phyloP scores from a whole-genome alignment of 2,113 vertebrate species.

The Odontophorus gujanensis region DNA sequence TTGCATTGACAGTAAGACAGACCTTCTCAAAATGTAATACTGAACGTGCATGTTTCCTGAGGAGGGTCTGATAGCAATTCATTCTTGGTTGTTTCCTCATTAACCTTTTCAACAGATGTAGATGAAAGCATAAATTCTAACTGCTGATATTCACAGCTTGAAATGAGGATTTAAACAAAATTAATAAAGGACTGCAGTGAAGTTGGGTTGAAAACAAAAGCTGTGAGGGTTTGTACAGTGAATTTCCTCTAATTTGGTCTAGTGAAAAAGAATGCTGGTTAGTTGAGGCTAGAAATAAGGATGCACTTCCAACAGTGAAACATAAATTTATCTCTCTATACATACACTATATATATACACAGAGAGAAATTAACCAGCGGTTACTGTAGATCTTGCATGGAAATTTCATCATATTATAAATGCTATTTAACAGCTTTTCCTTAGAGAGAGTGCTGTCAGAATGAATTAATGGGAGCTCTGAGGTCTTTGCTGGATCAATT shows the following conservation, averaged over 20 bases:
- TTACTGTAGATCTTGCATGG: not conserved
- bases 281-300: not conserved
- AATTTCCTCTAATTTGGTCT: not conserved
- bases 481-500: not conserved
- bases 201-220: not conserved
- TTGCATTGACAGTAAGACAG: not conserved
- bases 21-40: not conserved
- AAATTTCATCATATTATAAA: not conserved
- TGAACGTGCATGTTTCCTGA: not conserved
- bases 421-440: not conserved
- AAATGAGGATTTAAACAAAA: not conserved
- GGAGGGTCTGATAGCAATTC: not conserved
- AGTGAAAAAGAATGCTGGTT: not conserved
- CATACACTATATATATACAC: not conserved
- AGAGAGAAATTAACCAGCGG: not conserved
- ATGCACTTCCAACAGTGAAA: not conserved
- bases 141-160: not conserved
- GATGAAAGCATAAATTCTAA: constrained; percentile 16
- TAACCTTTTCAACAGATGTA: not conserved
- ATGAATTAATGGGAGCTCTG: not conserved
- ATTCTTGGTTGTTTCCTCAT: not conserved
- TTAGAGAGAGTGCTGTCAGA: not conserved
- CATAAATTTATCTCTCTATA: not conserved
- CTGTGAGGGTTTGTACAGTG: not conserved
- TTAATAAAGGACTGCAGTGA: not conserved